Evolutionary conservation across 2,113 vertebrate species (phyloP).

Genomic region (Erinaceus europaeus): DNA sequence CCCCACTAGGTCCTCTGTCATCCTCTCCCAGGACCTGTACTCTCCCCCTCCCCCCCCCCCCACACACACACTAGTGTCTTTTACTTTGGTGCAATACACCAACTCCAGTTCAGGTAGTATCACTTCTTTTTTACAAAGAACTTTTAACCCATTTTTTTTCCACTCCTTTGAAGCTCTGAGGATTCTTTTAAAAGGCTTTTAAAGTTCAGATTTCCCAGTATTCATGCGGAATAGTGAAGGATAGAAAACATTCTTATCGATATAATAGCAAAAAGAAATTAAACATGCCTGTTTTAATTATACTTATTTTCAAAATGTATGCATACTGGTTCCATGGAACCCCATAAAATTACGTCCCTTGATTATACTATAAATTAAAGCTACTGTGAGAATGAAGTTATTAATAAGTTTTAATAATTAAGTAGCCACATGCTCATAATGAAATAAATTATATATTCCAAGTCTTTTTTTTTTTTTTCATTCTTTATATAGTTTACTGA

Average conservation of each 20-base stretch:
- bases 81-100: too few species aligned
- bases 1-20: too few species aligned
- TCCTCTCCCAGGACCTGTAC: too few species aligned
- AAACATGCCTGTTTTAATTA: conserved; percentile 17
- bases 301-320: conserved; percentile 35
- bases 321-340: background rate
- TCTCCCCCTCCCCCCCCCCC: too few species aligned
- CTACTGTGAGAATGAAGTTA: conserved; percentile 30
- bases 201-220: background rate
- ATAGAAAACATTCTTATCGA: background rate
- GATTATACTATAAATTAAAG: conserved; percentile 33
- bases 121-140: background rate
- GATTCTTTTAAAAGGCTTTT: background rate
- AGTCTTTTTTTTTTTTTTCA: conserved; percentile 42
- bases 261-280: conserved; percentile 29
- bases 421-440: conserved; percentile 13
- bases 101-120: too few species aligned
- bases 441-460: conserved; percentile 49
- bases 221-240: background rate
- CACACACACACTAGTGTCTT: too few species aligned
- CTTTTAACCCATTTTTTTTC: conserved; percentile 10
- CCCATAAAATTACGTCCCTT: conserved; percentile 22
- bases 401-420: conserved; percentile 64
- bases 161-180: background rate
- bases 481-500: conserved; percentile 40